A percentile compares a stretch with the other conserved stretches of the same genome.
Evolutionary conservation across 2,888 invertebrate species (phyloP).

Genomic region (Allolobophora icterica): DNA sequence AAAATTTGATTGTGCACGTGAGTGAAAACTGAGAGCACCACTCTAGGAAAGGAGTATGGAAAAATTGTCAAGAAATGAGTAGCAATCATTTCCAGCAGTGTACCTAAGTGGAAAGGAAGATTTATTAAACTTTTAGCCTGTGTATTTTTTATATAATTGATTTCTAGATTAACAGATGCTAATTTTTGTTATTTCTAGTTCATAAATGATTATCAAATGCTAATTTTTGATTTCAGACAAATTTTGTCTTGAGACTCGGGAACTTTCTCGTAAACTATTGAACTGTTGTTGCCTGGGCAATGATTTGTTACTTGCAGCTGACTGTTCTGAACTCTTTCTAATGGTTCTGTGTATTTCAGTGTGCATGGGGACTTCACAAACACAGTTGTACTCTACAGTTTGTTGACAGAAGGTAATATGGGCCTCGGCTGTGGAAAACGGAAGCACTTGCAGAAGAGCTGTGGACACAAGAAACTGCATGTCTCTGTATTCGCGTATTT

Average conservation of each 20-base stretch:
- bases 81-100: no score
- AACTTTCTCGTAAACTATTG: background rate
- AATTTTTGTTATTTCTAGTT: background rate
- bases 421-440: background rate
- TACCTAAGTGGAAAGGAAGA: no score
- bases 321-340: background rate
- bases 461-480: background rate
- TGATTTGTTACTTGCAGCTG: no score
- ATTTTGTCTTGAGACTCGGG: background rate
- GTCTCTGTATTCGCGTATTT: background rate
- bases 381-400: conserved; percentile 11
- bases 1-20: no score
- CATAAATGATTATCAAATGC: background rate
- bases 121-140: no score
- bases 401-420: background rate
- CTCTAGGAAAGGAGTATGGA: no score
- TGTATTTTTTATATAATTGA: no score
- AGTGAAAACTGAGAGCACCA: no score
- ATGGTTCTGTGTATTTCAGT: conserved; percentile 10
- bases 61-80: no score
- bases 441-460: background rate
- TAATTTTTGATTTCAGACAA: background rate
- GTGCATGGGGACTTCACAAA: background rate
- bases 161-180: background rate
- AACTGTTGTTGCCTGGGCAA: background rate